Conservation (phyloP, 2,113 vertebrate genomes). For the Hemiscyllium ocellatum region DNA sequence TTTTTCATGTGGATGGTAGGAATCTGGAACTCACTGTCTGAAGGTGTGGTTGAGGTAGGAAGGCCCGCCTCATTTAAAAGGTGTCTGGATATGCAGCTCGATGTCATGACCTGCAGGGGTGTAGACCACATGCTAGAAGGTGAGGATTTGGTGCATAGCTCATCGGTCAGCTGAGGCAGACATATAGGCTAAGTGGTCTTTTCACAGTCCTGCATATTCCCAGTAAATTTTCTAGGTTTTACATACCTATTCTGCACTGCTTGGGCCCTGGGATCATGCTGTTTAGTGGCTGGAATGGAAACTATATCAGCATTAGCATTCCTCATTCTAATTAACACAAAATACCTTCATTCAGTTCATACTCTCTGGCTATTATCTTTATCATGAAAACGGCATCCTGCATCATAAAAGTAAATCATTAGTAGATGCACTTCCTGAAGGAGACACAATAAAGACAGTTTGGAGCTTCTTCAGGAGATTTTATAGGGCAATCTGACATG, state of each 20-base stretch:
- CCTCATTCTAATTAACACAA: not conserved
- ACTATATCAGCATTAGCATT: not conserved
- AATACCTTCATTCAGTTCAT: not conserved
- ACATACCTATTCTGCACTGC: not conserved
- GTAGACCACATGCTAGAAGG: too few relatives aligned
- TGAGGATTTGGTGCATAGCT: too few relatives aligned
- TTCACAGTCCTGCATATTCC: too few relatives aligned
- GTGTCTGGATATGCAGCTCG: too few relatives aligned
- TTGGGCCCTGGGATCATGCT: not conserved
- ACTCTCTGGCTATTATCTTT: too few relatives aligned
- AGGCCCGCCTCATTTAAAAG: too few relatives aligned
- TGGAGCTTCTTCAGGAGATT: slow-evolving; percentile 9
- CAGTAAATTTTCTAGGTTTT: not conserved
- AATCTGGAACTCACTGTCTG: too few relatives aligned
- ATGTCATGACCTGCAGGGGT: too few relatives aligned
- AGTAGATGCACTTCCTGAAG: not conserved
- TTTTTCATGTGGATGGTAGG: too few relatives aligned
- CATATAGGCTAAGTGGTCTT: too few relatives aligned
- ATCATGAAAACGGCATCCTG: not conserved
- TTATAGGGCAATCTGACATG: not conserved
- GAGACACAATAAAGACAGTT: slow-evolving; percentile 21
- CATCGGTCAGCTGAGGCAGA: too few relatives aligned
- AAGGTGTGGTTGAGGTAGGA: too few relatives aligned
- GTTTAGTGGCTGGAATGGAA: not conserved
- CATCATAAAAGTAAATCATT: not conserved